These are phyloP conservation scores for Heliocidaris tuberculata DNA, from an alignment of 35 echinoderm and acorn worm species.

Conservation along the genomic window DNA sequence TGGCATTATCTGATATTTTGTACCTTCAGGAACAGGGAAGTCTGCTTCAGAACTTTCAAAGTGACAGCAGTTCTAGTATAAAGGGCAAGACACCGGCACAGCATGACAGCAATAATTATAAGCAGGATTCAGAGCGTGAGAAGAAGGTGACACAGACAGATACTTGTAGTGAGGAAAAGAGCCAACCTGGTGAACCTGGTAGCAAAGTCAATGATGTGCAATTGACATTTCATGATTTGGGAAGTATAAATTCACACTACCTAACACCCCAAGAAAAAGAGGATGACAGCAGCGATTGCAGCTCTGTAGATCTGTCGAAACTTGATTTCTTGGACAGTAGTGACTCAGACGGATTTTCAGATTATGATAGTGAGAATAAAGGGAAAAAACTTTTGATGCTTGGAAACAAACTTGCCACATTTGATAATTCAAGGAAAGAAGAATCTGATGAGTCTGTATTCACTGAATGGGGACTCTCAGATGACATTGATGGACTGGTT, in stretches of 20 bases:
- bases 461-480: not conserved
- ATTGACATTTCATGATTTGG: not conserved
- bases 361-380: not conserved
- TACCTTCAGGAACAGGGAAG: not conserved
- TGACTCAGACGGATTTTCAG: not conserved
- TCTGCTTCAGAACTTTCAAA: not conserved
- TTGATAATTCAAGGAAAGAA: not conserved
- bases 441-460: not conserved
- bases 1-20: not conserved
- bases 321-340: slow-evolving; percentile 30
- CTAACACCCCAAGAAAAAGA: not conserved
- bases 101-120: not conserved
- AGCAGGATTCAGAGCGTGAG: not conserved
- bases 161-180: not conserved
- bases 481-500: not conserved
- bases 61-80: not conserved
- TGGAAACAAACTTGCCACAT: not conserved
- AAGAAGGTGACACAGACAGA: not conserved
- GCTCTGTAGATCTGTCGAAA: slow-evolving; percentile 4
- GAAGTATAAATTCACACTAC: slow-evolving; percentile 33
- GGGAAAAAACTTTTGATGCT: not conserved
- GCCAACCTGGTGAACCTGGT: not conserved
- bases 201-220: not conserved
- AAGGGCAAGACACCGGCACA: not conserved
- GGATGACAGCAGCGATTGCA: not conserved